Base-by-base conservation (phyloP, 2,797 vertebrate genomes). In the Phyllotis vaccarum region DNA sequence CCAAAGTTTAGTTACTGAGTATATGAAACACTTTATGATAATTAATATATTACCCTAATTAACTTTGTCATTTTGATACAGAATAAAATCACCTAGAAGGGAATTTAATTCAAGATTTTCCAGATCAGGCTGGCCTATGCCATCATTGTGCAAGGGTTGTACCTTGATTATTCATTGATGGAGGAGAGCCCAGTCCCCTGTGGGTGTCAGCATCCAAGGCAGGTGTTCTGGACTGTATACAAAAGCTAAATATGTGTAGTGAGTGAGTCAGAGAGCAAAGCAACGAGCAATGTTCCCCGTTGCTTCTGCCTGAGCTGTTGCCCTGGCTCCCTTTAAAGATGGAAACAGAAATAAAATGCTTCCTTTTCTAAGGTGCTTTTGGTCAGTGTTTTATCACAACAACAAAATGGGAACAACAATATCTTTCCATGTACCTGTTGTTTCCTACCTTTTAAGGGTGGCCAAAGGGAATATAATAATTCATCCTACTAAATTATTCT, bases 381-480 rank as follows among this genome's bases (percentile, higher is more conserved):
- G 13, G n/a, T 56, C 24, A 29, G 6, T 54, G 49, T 54, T 19
- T 70, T 54, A 86, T 16, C n/a, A 70, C 34, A 86, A 34, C 34
- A 37, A n/a, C 43, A 52, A 11, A 62, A 19, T 9, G 1, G 17
- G 54, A 72, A 72, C 4, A n/a, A 40, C 56, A 62, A 0, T 74
- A 5, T 58, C 81, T 43, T 6, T 80, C 22, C 56, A 16, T 56
- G 34, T 78, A 88, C 31, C 75, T 93, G 40, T 19, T 22, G 27
- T 80, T 52, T 89, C 90, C 94, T 29, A 74, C 66, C 40, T 91
- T 93, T 70, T 79, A 90, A 37, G 94, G 17, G 17, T 88, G 80
- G 34, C n/a, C 60, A 56, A 94, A 93, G 88, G 43, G 31, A 90
- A 17, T 92, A 79, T 7, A 54, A 66, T 88, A 64, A 87, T 87